These are phyloP conservation scores for Leptatherina wallacei DNA, from an alignment of 2,797 vertebrate genomes.

Conservation along the genomic window DNA sequence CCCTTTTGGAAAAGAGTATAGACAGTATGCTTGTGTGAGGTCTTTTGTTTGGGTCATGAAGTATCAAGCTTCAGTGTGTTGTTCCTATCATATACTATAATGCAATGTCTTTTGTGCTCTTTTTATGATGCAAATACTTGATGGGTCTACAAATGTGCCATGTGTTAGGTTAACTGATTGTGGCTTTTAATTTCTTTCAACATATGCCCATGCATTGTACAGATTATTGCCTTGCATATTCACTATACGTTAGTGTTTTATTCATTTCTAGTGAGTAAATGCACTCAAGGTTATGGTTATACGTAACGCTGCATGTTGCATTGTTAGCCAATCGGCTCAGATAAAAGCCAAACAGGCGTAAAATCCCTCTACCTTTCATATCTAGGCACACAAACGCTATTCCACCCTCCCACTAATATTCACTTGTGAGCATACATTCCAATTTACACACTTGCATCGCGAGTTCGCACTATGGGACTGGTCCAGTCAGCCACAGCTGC, in stretches of 20 bases:
- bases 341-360: slow-evolving; percentile 52
- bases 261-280: background rate
- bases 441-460: slow-evolving; percentile 31
- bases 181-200: background rate
- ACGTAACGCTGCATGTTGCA: slow-evolving; percentile 31
- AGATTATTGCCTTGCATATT: slow-evolving; percentile 3
- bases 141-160: slow-evolving; percentile 9
- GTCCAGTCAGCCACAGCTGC: slow-evolving; percentile 55
- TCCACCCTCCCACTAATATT: slow-evolving; percentile 6
- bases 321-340: slow-evolving; percentile 17
- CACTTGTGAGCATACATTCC: slow-evolving; percentile 51
- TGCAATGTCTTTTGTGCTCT: background rate
- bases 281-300: slow-evolving; percentile 13
- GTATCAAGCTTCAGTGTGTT: slow-evolving; percentile 1
- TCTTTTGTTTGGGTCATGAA: slow-evolving; percentile 21
- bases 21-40: slow-evolving; percentile 4
- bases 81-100: background rate
- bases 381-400: slow-evolving; percentile 26
- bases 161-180: slow-evolving; percentile 6
- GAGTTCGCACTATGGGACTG: slow-evolving; percentile 46
- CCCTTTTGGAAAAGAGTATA: slow-evolving; percentile 25
- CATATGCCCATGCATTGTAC: background rate
- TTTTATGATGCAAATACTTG: slow-evolving; percentile 4
- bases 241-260: background rate
- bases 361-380: slow-evolving; percentile 59